These are phyloP conservation scores for Henricia sp. DNA, from an alignment of 53 echinoderm and acorn worm species.

Conservation along the genomic window DNA sequence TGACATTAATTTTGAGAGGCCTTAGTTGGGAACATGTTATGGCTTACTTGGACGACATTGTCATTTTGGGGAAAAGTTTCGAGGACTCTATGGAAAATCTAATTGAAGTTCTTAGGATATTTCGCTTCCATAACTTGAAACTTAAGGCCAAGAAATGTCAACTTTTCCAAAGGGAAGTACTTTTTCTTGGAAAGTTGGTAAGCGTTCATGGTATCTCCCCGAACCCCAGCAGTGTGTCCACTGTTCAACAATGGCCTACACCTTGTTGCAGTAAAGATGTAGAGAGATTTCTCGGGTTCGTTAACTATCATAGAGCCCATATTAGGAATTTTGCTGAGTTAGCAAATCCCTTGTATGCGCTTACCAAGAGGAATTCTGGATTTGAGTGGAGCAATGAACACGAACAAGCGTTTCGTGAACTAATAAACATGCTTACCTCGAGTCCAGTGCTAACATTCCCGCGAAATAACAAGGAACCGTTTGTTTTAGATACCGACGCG, in stretches of 20 bases:
- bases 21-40: conserved; percentile 52
- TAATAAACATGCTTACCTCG: background rate
- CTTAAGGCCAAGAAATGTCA: conserved; percentile 51
- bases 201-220: conserved; percentile 13
- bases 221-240: conserved; percentile 4
- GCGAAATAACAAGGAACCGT: background rate
- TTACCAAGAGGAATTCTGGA: background rate
- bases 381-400: conserved; percentile 18
- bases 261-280: conserved; percentile 12
- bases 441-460: conserved; percentile 21
- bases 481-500: too few species aligned
- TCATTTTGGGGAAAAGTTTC: conserved; percentile 54
- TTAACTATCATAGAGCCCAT: conserved; percentile 57
- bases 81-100: conserved; percentile 53
- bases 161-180: conserved; percentile 45
- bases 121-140: conserved; percentile 25
- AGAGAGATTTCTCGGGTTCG: too few species aligned
- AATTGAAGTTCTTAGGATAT: conserved; percentile 15
- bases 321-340: conserved; percentile 11
- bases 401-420: background rate
- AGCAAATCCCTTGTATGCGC: conserved; percentile 13
- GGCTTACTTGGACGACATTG: conserved; percentile 65
- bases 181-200: conserved; percentile 39
- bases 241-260: conserved; percentile 26
- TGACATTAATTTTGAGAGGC: conserved; percentile 1